Percentiles rank a stretch among this genome's conserved stretches.
These are phyloP conservation scores for Aphaenogaster ashmeadi DNA, from an alignment of 1,140 invertebrate genomes.

Conservation along the genomic window DNA sequence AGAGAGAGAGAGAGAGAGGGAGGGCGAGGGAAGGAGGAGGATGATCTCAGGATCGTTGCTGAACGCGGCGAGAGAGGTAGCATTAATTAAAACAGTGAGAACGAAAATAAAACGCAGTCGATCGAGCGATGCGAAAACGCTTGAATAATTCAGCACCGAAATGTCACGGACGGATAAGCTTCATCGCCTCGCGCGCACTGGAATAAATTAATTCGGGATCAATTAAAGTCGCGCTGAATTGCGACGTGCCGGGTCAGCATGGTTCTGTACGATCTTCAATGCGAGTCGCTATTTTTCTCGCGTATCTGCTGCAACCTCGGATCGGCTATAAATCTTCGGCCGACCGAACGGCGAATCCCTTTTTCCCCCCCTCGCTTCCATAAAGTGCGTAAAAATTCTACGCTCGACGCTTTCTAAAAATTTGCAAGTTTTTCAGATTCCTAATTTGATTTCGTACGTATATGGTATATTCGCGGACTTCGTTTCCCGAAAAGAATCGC, in stretches of 20 bases:
- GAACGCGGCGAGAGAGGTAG: neutral
- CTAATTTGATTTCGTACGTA: neutral
- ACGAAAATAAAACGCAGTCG: slow-evolving; percentile 58
- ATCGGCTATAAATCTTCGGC: slow-evolving; percentile 37
- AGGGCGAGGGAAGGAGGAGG: neutral
- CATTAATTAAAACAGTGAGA: slow-evolving; percentile 62
- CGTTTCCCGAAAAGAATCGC: neutral
- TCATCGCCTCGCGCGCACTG: slow-evolving; percentile 43
- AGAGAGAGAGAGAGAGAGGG: neutral
- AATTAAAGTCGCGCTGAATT: slow-evolving; percentile 52
- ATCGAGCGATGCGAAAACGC: slow-evolving; percentile 60
- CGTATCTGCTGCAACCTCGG: neutral
- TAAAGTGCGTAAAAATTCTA: slow-evolving; percentile 2
- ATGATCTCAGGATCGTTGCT: neutral
- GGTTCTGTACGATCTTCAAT: slow-evolving; percentile 32
- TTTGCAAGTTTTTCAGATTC: neutral
- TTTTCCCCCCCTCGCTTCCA: neutral
- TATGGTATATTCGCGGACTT: neutral
- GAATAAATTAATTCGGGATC: slow-evolving; percentile 70
- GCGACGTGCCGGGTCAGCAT: neutral
- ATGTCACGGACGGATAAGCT: slow-evolving; percentile 56
- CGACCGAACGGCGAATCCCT: neutral
- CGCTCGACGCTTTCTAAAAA: neutral
- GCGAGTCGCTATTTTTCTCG: slow-evolving; percentile 25
- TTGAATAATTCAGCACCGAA: slow-evolving; percentile 65